phyloP scores from a whole-genome alignment of 2,888 invertebrate species.

The Yponomeuta evonymella region DNA sequence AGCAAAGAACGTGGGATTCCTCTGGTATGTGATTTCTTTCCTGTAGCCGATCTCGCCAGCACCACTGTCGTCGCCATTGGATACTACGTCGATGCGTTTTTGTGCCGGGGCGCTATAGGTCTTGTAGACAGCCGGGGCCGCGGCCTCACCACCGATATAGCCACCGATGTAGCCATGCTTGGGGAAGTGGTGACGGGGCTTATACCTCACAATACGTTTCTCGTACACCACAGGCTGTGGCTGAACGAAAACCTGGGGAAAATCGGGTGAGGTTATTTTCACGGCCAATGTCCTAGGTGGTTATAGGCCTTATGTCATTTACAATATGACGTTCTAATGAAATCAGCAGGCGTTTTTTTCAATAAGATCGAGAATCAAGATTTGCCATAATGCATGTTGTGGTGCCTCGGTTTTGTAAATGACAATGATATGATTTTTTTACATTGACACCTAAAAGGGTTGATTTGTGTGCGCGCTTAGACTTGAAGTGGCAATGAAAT shows the following conservation, averaged over 20 bases:
- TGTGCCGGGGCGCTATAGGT: slow-evolving; percentile 39
- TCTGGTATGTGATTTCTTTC: slow-evolving; percentile 45
- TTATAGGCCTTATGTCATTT: too few species aligned
- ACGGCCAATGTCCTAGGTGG: too few species aligned
- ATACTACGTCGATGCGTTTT: slow-evolving; percentile 51
- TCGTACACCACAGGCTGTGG: slow-evolving; percentile 37
- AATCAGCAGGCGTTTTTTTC: too few species aligned
- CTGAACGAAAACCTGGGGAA: slow-evolving; percentile 2
- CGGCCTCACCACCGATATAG: slow-evolving; percentile 40
- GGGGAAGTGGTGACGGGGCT: slow-evolving; percentile 50
- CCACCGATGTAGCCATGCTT: slow-evolving; percentile 54
- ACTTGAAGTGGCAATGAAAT: too few species aligned
- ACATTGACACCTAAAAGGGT: too few species aligned
- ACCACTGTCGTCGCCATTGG: slow-evolving; percentile 25
- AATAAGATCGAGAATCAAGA: too few species aligned
- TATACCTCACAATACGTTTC: slow-evolving; percentile 44
- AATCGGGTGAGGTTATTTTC: not conserved
- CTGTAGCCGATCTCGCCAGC: slow-evolving; percentile 39
- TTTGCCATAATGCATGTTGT: too few species aligned
- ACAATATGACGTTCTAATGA: too few species aligned
- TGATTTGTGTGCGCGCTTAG: too few species aligned
- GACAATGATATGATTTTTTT: too few species aligned
- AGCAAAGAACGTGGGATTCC: slow-evolving; percentile 69
- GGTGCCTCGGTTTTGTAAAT: too few species aligned
- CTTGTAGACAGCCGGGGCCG: slow-evolving; percentile 27